Percentiles rank a stretch among this genome's conserved stretches.
Conservation (phyloP, 1,140 invertebrate species). For the Camponotus floridanus region DNA sequence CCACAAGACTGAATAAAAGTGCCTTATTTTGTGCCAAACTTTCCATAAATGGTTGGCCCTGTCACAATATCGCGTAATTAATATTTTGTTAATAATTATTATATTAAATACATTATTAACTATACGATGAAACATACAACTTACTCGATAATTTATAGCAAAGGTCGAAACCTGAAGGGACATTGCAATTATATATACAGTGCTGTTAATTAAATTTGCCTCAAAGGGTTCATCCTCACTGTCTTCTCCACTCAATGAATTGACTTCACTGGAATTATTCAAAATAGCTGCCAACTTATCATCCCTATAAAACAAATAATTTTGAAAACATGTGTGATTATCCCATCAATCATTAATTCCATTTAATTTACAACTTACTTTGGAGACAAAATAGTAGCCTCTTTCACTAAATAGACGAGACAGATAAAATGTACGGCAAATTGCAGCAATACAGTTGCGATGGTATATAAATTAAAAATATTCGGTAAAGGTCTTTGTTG, state of each 20-base stretch:
- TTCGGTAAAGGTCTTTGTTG: conserved; percentile 98
- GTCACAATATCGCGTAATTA: conserved; percentile 70
- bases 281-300: conserved; percentile 85
- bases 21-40: conserved; percentile 96
- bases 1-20: conserved; percentile 95
- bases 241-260: conserved; percentile 48
- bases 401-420: conserved; percentile 95
- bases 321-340: conserved; percentile 3
- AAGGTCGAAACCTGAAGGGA: conserved; percentile 99
- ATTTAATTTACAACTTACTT: conserved; percentile 86
- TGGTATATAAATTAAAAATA: conserved; percentile 99
- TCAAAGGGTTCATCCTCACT: conserved; percentile 95
- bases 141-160: conserved; percentile 99
- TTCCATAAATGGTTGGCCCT: conserved; percentile 99
- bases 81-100: conserved; percentile 42
- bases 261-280: conserved; percentile 39
- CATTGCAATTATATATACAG: conserved; percentile 99
- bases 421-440: conserved; percentile 98
- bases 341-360: neutral
- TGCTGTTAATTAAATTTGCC: conserved; percentile 98
- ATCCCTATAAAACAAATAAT: conserved; percentile 80
- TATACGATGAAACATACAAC: conserved; percentile 66
- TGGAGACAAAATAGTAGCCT: conserved; percentile 90
- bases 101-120: neutral
- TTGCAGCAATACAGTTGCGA: conserved; percentile 97